Evolutionary conservation across 1,140 invertebrate species (phyloP).

Genomic region (Coboldia fuscipes): DNA sequence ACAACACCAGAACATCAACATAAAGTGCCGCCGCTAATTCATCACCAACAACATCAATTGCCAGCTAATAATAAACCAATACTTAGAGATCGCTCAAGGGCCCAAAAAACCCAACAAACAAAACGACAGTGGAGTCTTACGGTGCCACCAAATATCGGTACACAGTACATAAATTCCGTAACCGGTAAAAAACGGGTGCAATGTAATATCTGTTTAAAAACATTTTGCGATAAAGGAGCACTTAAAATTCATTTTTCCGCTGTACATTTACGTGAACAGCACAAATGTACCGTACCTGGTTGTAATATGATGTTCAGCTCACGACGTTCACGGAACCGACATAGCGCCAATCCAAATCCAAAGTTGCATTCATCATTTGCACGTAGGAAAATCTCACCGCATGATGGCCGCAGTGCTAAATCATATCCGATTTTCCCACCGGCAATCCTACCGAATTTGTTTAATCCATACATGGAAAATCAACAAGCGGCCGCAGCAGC

Average conservation of each 20-base stretch:
- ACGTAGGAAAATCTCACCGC: conserved; percentile 75
- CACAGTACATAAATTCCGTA: conserved; percentile 50
- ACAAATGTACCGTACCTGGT: conserved; percentile 52
- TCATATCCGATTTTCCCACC: conserved; percentile 59
- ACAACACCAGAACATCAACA: no score
- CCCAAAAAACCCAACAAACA: no score
- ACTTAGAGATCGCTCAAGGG: no score
- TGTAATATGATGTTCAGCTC: conserved; percentile 68
- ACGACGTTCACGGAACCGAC: conserved; percentile 45
- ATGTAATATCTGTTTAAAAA: conserved; percentile 95
- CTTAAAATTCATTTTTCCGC: conserved; percentile 99
- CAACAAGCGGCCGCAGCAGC: no score
- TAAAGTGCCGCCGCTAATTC: no score
- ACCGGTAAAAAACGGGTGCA: conserved; percentile 92
- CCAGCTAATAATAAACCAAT: no score
- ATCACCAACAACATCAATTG: no score
- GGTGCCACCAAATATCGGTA: neutral
- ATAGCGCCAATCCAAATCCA: conserved; percentile 94
- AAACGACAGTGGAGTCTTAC: no score
- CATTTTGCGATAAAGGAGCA: conserved; percentile 99
- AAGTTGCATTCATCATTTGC: conserved; percentile 92
- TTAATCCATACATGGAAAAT: no score
- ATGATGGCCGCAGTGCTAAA: conserved; percentile 73
- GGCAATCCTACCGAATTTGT: no score
- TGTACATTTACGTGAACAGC: conserved; percentile 62